Percentiles rank a stretch among this genome's conserved stretches.
These are phyloP conservation scores for Periplaneta americana DNA, from an alignment of 1,140 invertebrate genomes.

Conservation along the genomic window DNA sequence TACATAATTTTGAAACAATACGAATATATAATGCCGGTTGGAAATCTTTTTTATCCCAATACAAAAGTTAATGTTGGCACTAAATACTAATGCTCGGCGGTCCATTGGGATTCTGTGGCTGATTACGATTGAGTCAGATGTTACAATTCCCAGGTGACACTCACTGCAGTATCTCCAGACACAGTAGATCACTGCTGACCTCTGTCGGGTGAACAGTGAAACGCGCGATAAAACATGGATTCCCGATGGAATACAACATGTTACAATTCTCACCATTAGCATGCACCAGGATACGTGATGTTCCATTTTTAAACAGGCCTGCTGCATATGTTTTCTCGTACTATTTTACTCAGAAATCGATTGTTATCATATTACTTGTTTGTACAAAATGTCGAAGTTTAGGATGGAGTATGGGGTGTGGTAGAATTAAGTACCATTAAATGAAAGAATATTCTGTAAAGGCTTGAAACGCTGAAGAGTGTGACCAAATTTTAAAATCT, in stretches of 20 bases:
- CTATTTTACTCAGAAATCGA: neutral
- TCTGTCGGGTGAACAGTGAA: neutral
- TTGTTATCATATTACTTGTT: neutral
- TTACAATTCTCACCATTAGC: neutral
- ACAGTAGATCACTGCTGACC: neutral
- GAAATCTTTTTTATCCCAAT: too few relatives aligned
- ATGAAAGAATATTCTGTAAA: neutral
- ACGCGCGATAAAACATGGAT: neutral
- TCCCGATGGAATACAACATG: neutral
- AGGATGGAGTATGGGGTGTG: neutral
- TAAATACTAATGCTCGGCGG: neutral
- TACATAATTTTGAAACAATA: too few relatives aligned
- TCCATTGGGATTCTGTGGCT: neutral
- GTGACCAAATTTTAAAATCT: neutral
- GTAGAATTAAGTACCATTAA: neutral
- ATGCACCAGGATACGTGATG: neutral
- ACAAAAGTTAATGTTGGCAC: neutral
- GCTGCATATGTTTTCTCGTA: neutral
- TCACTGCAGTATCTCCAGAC: neutral
- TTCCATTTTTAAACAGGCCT: neutral
- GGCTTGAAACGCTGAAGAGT: neutral
- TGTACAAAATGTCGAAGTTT: neutral
- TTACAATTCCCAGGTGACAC: neutral
- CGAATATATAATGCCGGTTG: too few relatives aligned
- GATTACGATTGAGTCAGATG: neutral